These are phyloP conservation scores for Spinibarbus caldwelli DNA, from an alignment of 2,797 vertebrate genomes.

Conservation along the genomic window DNA sequence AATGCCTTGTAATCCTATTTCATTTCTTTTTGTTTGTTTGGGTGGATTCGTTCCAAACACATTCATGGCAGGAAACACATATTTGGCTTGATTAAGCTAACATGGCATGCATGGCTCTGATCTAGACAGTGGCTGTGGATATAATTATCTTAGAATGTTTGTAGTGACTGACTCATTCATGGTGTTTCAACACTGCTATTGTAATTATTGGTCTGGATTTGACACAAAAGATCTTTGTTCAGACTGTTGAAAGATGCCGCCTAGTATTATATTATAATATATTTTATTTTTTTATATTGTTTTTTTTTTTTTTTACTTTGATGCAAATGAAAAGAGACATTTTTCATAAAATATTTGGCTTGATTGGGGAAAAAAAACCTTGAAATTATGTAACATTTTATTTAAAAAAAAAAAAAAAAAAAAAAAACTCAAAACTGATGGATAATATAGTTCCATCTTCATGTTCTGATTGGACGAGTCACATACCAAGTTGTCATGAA, in stretches of 20 bases:
- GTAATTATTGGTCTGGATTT: slow-evolving; percentile 23
- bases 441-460: too few species aligned
- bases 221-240: slow-evolving; percentile 23
- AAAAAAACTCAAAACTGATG: too few species aligned
- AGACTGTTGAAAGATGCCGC: neutral
- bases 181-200: slow-evolving; percentile 6
- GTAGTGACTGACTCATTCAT: slow-evolving; percentile 6
- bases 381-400: too few species aligned
- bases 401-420: too few species aligned
- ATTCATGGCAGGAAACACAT: slow-evolving; percentile 7
- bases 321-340: too few species aligned
- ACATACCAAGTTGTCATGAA: too few species aligned
- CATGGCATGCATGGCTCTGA: slow-evolving; percentile 9
- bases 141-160: slow-evolving; percentile 34
- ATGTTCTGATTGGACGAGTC: too few species aligned
- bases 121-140: slow-evolving; percentile 33
- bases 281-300: too few species aligned
- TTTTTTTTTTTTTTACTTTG: too few species aligned
- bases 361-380: too few species aligned
- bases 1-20: slow-evolving; percentile 13
- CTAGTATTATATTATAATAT: neutral
- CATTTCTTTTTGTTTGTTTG: slow-evolving; percentile 33
- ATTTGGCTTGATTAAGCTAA: slow-evolving; percentile 34
- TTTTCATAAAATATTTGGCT: too few species aligned
- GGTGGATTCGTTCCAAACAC: slow-evolving; percentile 11